phyloP scores from a whole-genome alignment of 1,140 invertebrate species.

The Branchinecta lynchi region DNA sequence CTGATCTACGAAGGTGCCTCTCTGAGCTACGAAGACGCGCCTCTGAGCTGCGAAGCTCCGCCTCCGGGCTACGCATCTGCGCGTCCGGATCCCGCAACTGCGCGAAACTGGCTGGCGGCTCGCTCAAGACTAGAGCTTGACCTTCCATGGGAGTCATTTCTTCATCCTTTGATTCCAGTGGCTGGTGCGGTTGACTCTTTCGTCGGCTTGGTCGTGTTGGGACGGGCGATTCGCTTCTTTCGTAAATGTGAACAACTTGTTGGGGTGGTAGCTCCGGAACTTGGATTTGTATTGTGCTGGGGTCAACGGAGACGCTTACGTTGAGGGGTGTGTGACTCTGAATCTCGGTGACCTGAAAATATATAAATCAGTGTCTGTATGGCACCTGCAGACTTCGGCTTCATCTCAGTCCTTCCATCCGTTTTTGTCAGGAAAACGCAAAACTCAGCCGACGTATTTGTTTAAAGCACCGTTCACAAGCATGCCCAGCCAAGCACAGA shows the following conservation, averaged over 20 bases:
- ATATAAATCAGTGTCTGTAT: not conserved
- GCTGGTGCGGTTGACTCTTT: not conserved
- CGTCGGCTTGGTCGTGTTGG: not conserved
- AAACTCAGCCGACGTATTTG: too few species aligned
- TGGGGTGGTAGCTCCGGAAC: not conserved
- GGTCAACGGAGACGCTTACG: not conserved
- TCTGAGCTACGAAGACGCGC: too few species aligned
- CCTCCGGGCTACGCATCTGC: not conserved
- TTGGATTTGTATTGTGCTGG: not conserved
- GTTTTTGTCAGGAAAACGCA: too few species aligned
- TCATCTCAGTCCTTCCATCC: too few species aligned
- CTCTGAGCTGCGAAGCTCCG: too few species aligned
- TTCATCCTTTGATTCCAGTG: not conserved
- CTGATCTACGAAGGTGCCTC: too few species aligned
- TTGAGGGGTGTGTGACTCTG: not conserved
- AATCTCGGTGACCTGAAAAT: not conserved
- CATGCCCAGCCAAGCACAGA: too few species aligned
- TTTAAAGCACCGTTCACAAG: too few species aligned
- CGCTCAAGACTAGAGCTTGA: not conserved
- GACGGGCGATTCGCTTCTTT: not conserved
- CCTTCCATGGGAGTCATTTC: too few species aligned
- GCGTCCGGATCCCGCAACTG: not conserved
- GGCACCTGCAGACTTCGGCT: too few species aligned
- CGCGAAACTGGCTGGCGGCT: not conserved
- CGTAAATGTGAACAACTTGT: not conserved